These are phyloP conservation scores for Staurois parvus DNA, from an alignment of 2,797 vertebrate species.

Conservation along the genomic window DNA sequence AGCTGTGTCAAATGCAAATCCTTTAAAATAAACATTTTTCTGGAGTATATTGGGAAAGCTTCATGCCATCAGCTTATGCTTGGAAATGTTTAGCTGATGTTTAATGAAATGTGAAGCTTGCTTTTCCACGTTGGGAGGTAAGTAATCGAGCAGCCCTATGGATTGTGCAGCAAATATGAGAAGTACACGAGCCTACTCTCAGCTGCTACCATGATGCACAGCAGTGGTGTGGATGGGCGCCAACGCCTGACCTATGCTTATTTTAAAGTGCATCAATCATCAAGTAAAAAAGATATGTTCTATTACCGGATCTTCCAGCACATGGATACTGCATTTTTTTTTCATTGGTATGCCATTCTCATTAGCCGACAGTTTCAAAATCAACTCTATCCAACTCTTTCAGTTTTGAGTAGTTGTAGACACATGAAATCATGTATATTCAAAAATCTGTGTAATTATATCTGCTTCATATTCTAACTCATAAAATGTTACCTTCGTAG, in stretches of 20 bases:
- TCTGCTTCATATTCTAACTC: too few species aligned
- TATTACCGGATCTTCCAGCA: constrained; percentile 9
- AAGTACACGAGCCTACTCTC: neutral
- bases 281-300: constrained; percentile 17
- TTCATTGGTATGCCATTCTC: neutral
- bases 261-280: constrained; percentile 24
- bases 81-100: neutral
- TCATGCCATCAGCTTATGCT: neutral
- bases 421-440: too few species aligned
- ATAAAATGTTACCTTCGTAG: too few species aligned
- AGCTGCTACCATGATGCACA: constrained; percentile 16
- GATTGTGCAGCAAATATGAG: constrained; percentile 4
- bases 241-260: constrained; percentile 17
- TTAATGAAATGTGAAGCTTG: neutral
- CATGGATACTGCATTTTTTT: neutral
- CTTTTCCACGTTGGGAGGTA: neutral
- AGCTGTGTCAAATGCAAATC: neutral
- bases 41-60: neutral
- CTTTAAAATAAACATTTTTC: neutral
- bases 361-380: neutral
- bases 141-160: neutral
- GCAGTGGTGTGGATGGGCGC: neutral
- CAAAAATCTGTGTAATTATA: too few species aligned
- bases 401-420: too few species aligned
- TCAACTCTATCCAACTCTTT: neutral